These are phyloP conservation scores for Scleropages formosus DNA, from an alignment of 2,797 vertebrate species.

Conservation along the genomic window DNA sequence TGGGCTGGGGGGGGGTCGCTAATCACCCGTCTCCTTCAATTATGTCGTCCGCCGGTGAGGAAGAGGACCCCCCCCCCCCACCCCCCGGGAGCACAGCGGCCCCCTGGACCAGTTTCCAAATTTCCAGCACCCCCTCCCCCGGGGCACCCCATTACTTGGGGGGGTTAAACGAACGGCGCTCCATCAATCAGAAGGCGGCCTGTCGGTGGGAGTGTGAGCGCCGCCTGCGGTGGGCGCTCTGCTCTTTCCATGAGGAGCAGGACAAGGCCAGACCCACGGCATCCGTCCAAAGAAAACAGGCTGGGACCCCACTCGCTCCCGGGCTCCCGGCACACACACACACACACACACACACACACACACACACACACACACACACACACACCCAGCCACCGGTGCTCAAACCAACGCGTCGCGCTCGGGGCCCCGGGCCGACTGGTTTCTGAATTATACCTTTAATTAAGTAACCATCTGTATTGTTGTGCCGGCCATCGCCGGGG, in stretches of 20 bases:
- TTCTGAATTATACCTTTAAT: constrained; percentile 27
- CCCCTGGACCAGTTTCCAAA: constrained; percentile 22
- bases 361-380: constrained; percentile 2
- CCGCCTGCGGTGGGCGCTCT: constrained; percentile 16
- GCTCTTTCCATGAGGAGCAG: not conserved
- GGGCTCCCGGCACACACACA: not conserved
- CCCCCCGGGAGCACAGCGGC: not conserved
- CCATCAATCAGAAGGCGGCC: constrained; percentile 6
- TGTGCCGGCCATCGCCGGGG: not conserved
- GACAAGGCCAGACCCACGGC: constrained; percentile 13
- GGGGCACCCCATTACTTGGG: constrained; percentile 1
- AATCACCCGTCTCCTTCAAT: constrained; percentile 27
- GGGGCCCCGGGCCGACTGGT: constrained; percentile 8
- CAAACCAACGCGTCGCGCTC: not conserved
- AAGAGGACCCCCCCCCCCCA: not conserved
- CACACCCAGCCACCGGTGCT: too few relatives aligned
- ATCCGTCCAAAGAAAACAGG: constrained; percentile 11
- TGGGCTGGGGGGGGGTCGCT: not conserved
- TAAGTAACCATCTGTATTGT: constrained; percentile 26
- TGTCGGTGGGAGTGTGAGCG: constrained; percentile 2
- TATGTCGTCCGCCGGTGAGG: constrained; percentile 6
- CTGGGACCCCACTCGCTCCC: not conserved
- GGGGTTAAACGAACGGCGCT: not conserved
- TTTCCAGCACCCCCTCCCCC: not conserved
- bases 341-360: too few relatives aligned